Evolutionary conservation across 2,888 invertebrate genomes (phyloP).

Genomic region (Linyphia triangularis): DNA sequence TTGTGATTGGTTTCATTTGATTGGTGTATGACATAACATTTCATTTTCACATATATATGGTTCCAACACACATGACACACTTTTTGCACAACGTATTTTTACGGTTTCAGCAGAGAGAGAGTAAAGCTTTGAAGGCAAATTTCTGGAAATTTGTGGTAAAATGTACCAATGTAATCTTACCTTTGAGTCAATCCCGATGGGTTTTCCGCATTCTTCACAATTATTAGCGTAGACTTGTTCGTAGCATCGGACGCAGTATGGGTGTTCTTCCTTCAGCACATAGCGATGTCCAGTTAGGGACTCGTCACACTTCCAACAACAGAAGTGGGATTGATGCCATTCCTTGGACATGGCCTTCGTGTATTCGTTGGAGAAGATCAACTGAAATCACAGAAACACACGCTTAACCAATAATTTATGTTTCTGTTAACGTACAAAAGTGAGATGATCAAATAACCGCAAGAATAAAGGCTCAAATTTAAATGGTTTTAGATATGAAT

Average conservation of each 20-base stretch:
- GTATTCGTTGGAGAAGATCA: conserved; percentile 99
- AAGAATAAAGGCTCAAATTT: too few species aligned
- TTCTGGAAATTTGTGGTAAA: too few species aligned
- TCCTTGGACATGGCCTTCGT: conserved; percentile 99
- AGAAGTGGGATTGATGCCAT: conserved; percentile 99
- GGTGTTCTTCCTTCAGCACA: conserved; percentile 98
- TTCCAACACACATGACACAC: too few species aligned
- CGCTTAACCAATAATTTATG: background rate
- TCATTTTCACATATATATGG: too few species aligned
- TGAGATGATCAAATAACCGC: too few species aligned
- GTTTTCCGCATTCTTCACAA: conserved; percentile 97
- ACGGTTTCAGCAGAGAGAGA: too few species aligned
- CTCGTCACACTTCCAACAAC: conserved; percentile 99
- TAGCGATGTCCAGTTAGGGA: conserved; percentile 98
- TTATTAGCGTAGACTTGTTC: conserved; percentile 99
- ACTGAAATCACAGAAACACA: conserved; percentile 82
- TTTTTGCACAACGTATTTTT: too few species aligned
- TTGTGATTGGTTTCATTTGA: too few species aligned
- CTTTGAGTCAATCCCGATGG: conserved; percentile 98
- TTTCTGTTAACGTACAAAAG: too few species aligned
- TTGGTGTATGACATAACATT: too few species aligned
- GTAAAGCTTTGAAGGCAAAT: too few species aligned
- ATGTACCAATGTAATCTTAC: conserved; percentile 83
- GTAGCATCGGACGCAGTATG: conserved; percentile 99
- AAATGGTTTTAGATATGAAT: too few species aligned